These are phyloP conservation scores for Nezara viridula DNA, from an alignment of 2,888 invertebrate genomes.

Conservation along the genomic window DNA sequence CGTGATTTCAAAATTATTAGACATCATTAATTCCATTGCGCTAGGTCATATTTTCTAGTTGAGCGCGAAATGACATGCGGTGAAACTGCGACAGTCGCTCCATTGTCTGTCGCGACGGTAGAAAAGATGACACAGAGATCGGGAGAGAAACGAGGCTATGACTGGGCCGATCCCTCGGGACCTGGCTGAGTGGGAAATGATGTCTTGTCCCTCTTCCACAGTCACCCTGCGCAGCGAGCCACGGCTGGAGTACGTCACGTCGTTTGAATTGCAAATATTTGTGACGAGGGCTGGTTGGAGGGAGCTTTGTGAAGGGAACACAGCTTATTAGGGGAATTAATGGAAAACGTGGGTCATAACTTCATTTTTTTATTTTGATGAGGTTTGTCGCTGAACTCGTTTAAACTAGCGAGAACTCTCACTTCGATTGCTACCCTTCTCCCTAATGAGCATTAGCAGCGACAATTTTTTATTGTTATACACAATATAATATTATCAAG, in stretches of 20 bases:
- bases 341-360: background rate
- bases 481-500: too few relatives aligned
- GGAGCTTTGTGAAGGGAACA: background rate
- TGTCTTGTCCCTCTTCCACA: background rate
- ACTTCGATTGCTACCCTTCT: too few relatives aligned
- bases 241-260: background rate
- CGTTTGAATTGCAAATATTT: slow-evolving; percentile 46
- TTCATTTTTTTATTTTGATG: too few relatives aligned
- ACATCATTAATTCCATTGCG: background rate
- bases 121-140: slow-evolving; percentile 7
- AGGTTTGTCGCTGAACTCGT: too few relatives aligned
- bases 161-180: slow-evolving; percentile 7
- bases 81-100: background rate
- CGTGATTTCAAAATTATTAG: background rate
- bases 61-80: background rate
- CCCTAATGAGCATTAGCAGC: too few relatives aligned
- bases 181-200: slow-evolving; percentile 23
- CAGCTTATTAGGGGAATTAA: background rate
- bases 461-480: too few relatives aligned
- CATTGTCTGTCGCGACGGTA: background rate
- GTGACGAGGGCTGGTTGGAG: background rate
- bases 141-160: slow-evolving; percentile 27
- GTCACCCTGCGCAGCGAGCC: background rate
- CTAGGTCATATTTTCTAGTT: slow-evolving; percentile 12
- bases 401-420: too few relatives aligned